phyloP scores from a whole-genome alignment of 2,888 invertebrate genomes.

The Acrocera orbiculus region DNA sequence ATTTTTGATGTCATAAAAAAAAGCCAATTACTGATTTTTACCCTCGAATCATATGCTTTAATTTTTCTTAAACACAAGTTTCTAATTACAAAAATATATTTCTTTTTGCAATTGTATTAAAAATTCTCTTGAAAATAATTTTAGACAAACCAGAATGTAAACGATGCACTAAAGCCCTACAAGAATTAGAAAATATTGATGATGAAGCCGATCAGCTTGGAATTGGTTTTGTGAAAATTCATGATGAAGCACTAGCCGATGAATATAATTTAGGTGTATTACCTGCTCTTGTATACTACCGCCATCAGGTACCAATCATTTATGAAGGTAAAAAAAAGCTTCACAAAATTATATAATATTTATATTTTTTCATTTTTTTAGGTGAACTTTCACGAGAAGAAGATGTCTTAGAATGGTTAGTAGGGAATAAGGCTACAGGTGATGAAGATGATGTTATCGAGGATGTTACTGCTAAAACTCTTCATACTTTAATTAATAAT shows the following conservation, averaged over 20 bases:
- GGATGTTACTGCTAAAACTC: constrained; percentile 79
- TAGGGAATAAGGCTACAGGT: constrained; percentile 81
- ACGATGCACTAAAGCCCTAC: constrained; percentile 75
- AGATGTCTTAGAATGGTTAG: constrained; percentile 84
- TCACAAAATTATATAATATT: neutral
- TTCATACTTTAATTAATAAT: constrained; percentile 72
- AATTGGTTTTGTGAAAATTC: constrained; percentile 87
- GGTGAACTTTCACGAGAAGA: constrained; percentile 81
- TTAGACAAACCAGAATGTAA: constrained; percentile 85
- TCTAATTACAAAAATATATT: too few species aligned
- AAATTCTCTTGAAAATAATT: constrained; percentile 1
- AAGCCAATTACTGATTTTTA: too few species aligned
- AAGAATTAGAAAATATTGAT: constrained; percentile 85
- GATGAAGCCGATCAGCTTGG: constrained; percentile 88
- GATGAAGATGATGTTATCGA: constrained; percentile 89
- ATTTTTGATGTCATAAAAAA: too few species aligned
- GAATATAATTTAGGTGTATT: constrained; percentile 81
- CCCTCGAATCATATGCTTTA: too few species aligned
- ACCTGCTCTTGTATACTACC: constrained; percentile 81
- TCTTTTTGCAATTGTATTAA: too few species aligned
- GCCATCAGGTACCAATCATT: constrained; percentile 85
- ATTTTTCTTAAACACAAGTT: too few species aligned
- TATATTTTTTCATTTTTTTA: constrained; percentile 20
- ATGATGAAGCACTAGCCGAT: constrained; percentile 76
- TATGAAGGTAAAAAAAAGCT: constrained; percentile 58